These are phyloP conservation scores for Denticeps clupeoides DNA, from an alignment of 2,797 vertebrate genomes.

Conservation along the genomic window DNA sequence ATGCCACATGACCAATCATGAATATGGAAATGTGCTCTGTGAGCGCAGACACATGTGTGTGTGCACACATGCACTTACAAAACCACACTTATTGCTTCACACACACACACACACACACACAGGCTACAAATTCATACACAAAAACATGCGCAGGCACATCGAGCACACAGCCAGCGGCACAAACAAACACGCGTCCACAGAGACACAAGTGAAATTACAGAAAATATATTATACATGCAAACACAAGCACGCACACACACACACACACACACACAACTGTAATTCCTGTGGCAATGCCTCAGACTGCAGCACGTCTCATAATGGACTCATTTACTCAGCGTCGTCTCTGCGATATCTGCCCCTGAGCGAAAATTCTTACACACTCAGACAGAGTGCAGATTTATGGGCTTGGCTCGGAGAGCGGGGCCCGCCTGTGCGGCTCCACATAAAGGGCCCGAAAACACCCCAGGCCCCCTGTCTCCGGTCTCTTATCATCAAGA, in stretches of 20 bases:
- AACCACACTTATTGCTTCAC: background rate
- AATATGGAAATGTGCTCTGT: constrained; percentile 32
- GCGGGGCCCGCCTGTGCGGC: constrained; percentile 14
- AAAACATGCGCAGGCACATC: constrained; percentile 2
- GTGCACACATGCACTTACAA: background rate
- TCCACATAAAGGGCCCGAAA: constrained; percentile 15
- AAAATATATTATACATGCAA: background rate
- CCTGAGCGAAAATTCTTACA: constrained; percentile 36
- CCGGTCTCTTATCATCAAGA: too few relatives aligned
- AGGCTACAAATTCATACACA: background rate
- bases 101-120: too few relatives aligned
- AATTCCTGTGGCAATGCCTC: constrained; percentile 40
- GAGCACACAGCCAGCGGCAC: background rate
- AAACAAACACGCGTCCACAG: background rate
- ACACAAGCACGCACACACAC: too few relatives aligned
- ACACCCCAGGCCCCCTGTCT: constrained; percentile 10
- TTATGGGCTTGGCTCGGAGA: constrained; percentile 23
- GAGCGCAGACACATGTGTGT: constrained; percentile 5
- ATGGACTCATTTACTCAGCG: constrained; percentile 34
- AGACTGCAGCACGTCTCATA: constrained; percentile 36
- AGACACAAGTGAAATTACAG: background rate
- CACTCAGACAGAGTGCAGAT: constrained; percentile 26
- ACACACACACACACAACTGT: constrained; percentile 11
- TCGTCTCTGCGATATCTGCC: constrained; percentile 32
- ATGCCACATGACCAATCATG: constrained; percentile 22